Evolutionary conservation across 2,888 invertebrate species (phyloP).

Genomic region (Drosophila stalkeri): DNA sequence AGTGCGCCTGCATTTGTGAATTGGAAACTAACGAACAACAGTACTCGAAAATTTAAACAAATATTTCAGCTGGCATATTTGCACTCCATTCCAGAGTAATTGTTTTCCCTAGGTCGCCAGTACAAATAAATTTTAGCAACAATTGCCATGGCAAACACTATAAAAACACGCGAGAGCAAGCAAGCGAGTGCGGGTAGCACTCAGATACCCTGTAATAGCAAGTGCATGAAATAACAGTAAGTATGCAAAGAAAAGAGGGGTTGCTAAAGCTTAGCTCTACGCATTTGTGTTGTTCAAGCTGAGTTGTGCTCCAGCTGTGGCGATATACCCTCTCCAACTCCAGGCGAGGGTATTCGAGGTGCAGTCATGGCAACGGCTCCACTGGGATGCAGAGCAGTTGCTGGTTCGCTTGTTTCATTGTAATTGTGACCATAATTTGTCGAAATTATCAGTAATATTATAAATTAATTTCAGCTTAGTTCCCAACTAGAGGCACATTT

Average conservation of each 20-base stretch:
- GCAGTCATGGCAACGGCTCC: constrained; percentile 15
- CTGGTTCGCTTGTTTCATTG: constrained; percentile 30
- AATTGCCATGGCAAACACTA: constrained; percentile 38
- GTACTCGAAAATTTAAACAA: constrained; percentile 59
- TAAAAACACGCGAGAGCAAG: constrained; percentile 7
- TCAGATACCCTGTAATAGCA: constrained; percentile 5
- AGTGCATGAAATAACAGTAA: background rate
- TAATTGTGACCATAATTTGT: constrained; percentile 75
- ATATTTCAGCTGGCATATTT: constrained; percentile 75
- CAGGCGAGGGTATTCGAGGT: constrained; percentile 6
- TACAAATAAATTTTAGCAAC: constrained; percentile 65
- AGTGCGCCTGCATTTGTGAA: constrained; percentile 25
- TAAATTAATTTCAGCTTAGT: constrained; percentile 61
- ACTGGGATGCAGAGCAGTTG: background rate
- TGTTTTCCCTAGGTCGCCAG: constrained; percentile 69
- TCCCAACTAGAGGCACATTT: constrained; percentile 19
- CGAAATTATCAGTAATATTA: constrained; percentile 76
- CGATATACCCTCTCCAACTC: background rate
- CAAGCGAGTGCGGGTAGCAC: background rate
- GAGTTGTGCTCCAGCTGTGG: too few species aligned
- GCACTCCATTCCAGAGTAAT: constrained; percentile 72
- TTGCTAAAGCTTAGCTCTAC: background rate
- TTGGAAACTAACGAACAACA: constrained; percentile 51
- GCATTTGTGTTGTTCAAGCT: too few species aligned
- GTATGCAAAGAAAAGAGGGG: background rate